phyloP scores from a whole-genome alignment of 1,140 invertebrate genomes.

The Diuraphis noxia region DNA sequence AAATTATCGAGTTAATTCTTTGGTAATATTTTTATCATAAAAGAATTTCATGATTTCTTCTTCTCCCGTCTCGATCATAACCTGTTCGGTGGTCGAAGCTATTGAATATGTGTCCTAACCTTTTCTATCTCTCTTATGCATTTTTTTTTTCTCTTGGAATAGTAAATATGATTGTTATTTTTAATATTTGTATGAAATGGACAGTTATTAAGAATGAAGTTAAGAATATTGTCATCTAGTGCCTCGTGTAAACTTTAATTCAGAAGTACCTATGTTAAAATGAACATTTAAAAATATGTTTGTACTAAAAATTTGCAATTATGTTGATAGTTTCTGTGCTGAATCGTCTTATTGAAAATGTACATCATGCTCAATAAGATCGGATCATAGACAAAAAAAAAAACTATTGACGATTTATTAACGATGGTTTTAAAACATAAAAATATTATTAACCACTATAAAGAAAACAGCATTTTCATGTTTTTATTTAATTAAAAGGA shows the following conservation, averaged over 20 bases:
- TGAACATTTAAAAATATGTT: background rate
- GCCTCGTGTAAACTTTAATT: background rate
- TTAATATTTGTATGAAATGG: background rate
- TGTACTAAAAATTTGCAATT: background rate
- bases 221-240: background rate
- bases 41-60: background rate
- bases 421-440: background rate
- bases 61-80: background rate
- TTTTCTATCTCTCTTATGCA: no score
- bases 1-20: background rate
- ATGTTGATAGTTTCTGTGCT: accelerated
- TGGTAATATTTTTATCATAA: background rate
- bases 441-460: background rate
- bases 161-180: background rate
- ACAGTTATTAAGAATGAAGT: background rate
- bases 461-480: background rate
- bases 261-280: background rate
- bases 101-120: no score
- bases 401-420: background rate
- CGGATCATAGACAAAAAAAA: background rate
- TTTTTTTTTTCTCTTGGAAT: background rate
- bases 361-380: background rate
- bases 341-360: background rate
- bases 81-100: background rate
- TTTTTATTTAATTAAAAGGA: background rate